A percentile compares a stretch with the other conserved stretches of the same genome.
Conservation (phyloP, 1,140 invertebrate genomes). For the Hyles vespertilio region DNA sequence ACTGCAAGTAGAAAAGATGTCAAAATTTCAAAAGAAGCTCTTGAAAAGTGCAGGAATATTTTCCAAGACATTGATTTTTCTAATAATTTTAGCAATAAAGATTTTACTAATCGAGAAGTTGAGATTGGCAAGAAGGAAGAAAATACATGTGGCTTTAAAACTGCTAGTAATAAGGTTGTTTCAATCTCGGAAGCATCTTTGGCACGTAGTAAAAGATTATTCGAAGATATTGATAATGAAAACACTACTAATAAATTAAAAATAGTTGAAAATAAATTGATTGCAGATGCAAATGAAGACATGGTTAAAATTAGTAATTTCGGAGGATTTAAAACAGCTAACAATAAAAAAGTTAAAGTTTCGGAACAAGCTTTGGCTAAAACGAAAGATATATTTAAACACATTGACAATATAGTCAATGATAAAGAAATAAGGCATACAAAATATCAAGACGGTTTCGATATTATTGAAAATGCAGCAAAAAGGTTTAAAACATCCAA, state of each 20-base stretch:
- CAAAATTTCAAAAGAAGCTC: slow-evolving; percentile 35
- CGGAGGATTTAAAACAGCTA: slow-evolving; percentile 23
- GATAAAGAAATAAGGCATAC: neutral
- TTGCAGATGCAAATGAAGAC: too few relatives aligned
- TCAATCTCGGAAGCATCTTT: slow-evolving; percentile 41
- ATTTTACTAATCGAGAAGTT: too few relatives aligned
- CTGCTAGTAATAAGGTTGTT: slow-evolving; percentile 40
- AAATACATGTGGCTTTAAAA: slow-evolving; percentile 26
- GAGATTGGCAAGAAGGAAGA: neutral
- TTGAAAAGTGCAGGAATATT: slow-evolving; percentile 29
- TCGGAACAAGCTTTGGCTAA: slow-evolving; percentile 25
- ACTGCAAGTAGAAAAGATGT: slow-evolving; percentile 33
- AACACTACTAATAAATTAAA: neutral
- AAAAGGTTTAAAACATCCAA: slow-evolving; percentile 1
- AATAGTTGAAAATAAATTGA: slow-evolving; percentile 2
- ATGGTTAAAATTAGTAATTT: neutral
- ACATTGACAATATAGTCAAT: slow-evolving; percentile 17
- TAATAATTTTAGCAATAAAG: neutral
- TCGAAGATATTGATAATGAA: slow-evolving; percentile 24
- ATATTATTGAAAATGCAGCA: slow-evolving; percentile 9
- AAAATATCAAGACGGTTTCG: neutral
- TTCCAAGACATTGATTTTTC: slow-evolving; percentile 17
- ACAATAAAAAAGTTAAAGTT: slow-evolving; percentile 20
- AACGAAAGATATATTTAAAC: slow-evolving; percentile 33
- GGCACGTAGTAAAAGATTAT: slow-evolving; percentile 28